Conservation (phyloP, 2,888 invertebrate species). For the Dynastes maya region DNA sequence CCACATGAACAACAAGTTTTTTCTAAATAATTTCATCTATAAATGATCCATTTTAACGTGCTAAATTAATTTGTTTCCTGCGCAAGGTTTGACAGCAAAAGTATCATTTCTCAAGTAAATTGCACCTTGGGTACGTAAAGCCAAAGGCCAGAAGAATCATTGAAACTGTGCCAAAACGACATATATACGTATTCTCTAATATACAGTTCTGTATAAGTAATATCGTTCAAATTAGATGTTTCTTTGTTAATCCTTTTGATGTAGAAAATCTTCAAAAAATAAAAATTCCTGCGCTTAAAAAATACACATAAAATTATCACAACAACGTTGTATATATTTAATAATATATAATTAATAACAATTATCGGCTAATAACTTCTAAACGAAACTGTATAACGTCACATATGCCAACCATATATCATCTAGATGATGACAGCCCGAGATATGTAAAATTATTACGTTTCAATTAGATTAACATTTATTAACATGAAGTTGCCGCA, state of each 20-base stretch:
- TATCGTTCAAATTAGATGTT: no score
- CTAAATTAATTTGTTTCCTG: background rate
- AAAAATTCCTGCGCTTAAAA: no score
- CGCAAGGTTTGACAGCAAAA: background rate
- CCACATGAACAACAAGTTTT: background rate
- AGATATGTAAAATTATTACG: conserved; percentile 9
- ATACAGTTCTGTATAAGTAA: background rate
- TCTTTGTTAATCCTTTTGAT: no score
- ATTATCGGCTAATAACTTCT: no score
- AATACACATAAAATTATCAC: no score
- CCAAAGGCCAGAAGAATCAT: background rate
- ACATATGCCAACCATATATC: background rate
- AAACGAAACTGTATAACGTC: background rate
- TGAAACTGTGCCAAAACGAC: conserved; percentile 1
- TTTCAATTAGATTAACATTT: conserved; percentile 19
- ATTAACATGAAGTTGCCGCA: conserved; percentile 1
- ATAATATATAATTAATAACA: no score
- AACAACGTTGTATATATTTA: no score
- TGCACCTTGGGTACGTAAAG: background rate
- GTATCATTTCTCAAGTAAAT: background rate
- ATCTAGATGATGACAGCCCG: background rate
- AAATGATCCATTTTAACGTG: background rate
- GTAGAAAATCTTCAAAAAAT: no score
- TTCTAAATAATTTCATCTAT: background rate
- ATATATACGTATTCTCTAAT: background rate